Evolutionary conservation across 2,888 invertebrate genomes (phyloP).

Genomic region (Panopea generosa): DNA sequence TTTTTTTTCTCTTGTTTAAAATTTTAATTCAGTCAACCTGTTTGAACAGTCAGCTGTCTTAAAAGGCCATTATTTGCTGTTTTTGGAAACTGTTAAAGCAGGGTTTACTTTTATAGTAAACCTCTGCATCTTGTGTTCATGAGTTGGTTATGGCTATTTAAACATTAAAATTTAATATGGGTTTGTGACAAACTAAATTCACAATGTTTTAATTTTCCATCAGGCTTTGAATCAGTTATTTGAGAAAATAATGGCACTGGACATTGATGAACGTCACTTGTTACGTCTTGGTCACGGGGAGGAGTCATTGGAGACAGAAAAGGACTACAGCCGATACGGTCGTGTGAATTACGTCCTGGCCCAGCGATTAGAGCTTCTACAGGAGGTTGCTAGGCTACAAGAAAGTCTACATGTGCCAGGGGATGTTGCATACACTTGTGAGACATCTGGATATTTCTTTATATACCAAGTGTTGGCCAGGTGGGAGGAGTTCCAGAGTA

Average conservation of each 20-base stretch:
- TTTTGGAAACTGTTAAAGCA: too few species aligned
- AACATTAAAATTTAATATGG: too few species aligned
- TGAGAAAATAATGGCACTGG: conserved; percentile 99
- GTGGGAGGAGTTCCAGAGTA: conserved; percentile 94
- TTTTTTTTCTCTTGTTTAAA: too few species aligned
- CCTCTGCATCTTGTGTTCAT: too few species aligned
- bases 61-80: too few species aligned
- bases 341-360: conserved; percentile 99
- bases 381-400: conserved; percentile 95
- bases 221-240: conserved; percentile 98
- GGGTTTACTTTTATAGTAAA: too few species aligned
- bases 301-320: conserved; percentile 98
- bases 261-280: conserved; percentile 98
- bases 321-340: conserved; percentile 99
- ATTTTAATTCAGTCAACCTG: too few species aligned
- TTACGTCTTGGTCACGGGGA: conserved; percentile 99
- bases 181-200: too few species aligned
- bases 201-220: too few species aligned
- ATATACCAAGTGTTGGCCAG: conserved; percentile 96
- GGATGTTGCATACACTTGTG: conserved; percentile 93
- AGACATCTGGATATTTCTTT: conserved; percentile 99
- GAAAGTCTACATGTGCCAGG: conserved; percentile 89
- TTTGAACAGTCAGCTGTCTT: too few species aligned
- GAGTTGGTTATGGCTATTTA: too few species aligned
- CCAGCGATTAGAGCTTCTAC: conserved; percentile 94